Conservation (phyloP, 2,113 vertebrate genomes). For the Caranx ignobilis region DNA sequence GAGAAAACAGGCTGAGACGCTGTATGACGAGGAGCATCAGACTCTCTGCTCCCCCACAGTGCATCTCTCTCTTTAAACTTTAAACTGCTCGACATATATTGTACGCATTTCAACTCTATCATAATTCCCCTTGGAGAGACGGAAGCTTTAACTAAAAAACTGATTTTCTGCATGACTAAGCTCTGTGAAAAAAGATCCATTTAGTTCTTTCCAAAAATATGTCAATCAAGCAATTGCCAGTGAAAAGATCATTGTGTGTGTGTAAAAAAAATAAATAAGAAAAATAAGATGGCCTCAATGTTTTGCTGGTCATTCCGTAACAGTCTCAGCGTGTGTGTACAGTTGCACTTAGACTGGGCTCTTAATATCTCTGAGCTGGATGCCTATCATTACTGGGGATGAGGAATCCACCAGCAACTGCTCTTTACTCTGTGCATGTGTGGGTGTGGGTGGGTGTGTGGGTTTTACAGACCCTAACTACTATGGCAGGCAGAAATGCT, state of each 20-base stretch:
- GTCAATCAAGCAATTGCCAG: conserved; percentile 41
- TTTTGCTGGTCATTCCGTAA: neutral
- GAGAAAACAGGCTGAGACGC: neutral
- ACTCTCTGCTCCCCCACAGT: neutral
- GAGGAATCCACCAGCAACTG: conserved; percentile 47
- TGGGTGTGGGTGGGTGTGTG: conserved; percentile 13
- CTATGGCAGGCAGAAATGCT: conserved; percentile 39
- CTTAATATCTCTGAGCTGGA: conserved; percentile 56
- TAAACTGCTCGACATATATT: neutral
- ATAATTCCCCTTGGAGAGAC: conserved; percentile 14
- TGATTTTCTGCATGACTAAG: conserved; percentile 50
- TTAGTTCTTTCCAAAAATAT: conserved; percentile 62
- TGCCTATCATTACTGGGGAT: conserved; percentile 56
- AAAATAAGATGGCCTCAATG: neutral
- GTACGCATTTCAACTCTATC: conserved; percentile 5
- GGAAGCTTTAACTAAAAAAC: conserved; percentile 43
- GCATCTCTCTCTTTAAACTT: neutral
- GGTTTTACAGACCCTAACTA: neutral
- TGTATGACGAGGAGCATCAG: neutral
- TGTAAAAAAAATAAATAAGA: neutral
- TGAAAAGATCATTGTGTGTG: conserved; percentile 41
- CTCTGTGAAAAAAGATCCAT: conserved; percentile 36
- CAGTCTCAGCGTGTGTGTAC: conserved; percentile 2
- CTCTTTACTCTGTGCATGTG: conserved; percentile 16
- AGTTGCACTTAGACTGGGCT: conserved; percentile 20